Base-by-base conservation (phyloP, 2,888 invertebrate species). In the Cartodere bifasciata region DNA sequence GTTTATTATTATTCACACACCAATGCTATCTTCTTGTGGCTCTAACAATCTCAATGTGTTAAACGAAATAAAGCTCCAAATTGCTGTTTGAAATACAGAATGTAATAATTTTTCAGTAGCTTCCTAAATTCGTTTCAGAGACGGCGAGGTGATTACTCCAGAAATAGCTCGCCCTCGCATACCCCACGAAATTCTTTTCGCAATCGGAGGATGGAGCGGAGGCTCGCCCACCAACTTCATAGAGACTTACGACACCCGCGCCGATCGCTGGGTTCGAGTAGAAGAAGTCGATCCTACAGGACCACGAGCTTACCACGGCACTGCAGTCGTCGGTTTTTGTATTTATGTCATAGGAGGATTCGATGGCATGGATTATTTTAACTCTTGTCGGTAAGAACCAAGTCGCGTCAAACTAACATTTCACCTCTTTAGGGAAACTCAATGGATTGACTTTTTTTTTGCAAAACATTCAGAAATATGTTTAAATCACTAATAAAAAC, bases 301-400 rank as follows among this genome's bases (percentile, higher is more conserved):
- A 13, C 84, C 90, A 0, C 68, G 91, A 30, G 91, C 90, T 1
- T 92, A 92, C 56, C 92, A 92, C 52, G 91, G 91, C n/a, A 84
- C 87, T 1, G 87, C 85, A 0, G 85, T 90, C 0, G 69, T 92
- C 1, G 85, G 81, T 1, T 72, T 71, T 44, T 75, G 80, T 48
- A 85, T 94, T 40, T 91, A 82, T 58, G 78, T 88, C 3, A 81
- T 92, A 41, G 92, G 94, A 1, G 92, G 92, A 3, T 92, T 90
- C 52, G 86, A 92, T 50, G 91, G 90, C n/a, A 70, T 75, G 62
- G 34, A 37, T 23, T 85, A 84, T 52, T 87, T 86, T 54, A 86
- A 84, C 60, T 83, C 82, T 4, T 85, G 85, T 44, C 29, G 36
- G 32, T 35, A 22, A 24, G 31, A 16, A n/a, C n/a, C n/a, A n/a